Percentiles rank a stretch among this genome's conserved stretches.
phyloP scores from a whole-genome alignment of 92 coral and sea anemone genomes.

The Umimayanthus kanabou region DNA sequence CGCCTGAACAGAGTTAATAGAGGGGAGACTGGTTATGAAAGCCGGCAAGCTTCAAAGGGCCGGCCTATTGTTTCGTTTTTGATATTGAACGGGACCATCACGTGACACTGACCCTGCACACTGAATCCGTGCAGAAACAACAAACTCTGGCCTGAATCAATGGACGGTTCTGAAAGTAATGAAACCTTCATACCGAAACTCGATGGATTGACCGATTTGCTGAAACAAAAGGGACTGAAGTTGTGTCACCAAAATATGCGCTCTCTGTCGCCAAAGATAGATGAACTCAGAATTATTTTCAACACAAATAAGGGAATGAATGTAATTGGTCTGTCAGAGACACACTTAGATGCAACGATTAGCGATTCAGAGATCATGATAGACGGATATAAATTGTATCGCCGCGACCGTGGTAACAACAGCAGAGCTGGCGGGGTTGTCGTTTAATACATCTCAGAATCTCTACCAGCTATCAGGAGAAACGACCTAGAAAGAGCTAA shows the following conservation, averaged over 20 bases:
- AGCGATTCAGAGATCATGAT: constrained; percentile 3
- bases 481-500: constrained; percentile 11
- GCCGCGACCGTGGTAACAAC: constrained; percentile 13
- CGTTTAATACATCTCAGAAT: constrained; percentile 17
- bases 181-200: constrained; percentile 19
- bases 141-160: constrained; percentile 11
- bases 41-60: too few species aligned
- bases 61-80: too few species aligned
- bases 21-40: too few species aligned
- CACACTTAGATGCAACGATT: neutral
- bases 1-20: too few species aligned
- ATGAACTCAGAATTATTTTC: constrained; percentile 1
- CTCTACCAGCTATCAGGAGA: constrained; percentile 18
- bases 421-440: constrained; percentile 39
- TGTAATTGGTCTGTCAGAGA: constrained; percentile 2
- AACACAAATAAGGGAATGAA: constrained; percentile 4
- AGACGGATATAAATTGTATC: constrained; percentile 10
- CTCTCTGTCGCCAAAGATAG: constrained; percentile 20
- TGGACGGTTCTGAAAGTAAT: constrained; percentile 13
- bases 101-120: too few species aligned
- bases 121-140: too few species aligned
- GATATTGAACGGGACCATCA: too few species aligned
- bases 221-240: constrained; percentile 24
- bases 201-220: constrained; percentile 20
- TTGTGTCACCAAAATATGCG: constrained; percentile 13